A percentile compares a stretch with the other conserved stretches of the same genome.
These are phyloP conservation scores for Leptoclinus maculatus DNA, from an alignment of 2,797 vertebrate genomes.

Conservation along the genomic window DNA sequence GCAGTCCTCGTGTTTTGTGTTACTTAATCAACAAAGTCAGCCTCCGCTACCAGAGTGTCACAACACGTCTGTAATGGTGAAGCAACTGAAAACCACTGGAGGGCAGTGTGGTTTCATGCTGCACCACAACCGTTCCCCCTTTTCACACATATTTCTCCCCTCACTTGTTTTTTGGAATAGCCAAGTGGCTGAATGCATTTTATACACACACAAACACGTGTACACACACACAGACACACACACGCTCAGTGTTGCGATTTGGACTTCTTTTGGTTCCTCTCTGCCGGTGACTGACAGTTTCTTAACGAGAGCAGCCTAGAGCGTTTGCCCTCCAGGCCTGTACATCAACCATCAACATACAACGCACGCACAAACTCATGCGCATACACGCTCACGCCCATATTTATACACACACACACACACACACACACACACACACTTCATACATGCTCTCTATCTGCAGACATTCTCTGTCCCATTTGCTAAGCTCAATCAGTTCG, in stretches of 20 bases:
- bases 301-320: conserved; percentile 83
- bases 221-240: conserved; percentile 62
- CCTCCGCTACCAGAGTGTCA: conserved; percentile 22
- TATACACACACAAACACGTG: conserved; percentile 60
- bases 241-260: conserved; percentile 71
- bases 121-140: neutral
- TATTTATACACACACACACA: conserved; percentile 31
- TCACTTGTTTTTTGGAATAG: conserved; percentile 66
- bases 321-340: conserved; percentile 80
- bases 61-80: conserved; percentile 18
- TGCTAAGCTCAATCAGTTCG: conserved; percentile 61
- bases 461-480: conserved; percentile 57
- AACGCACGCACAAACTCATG: conserved; percentile 60
- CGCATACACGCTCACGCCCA: conserved; percentile 1
- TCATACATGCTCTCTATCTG: conserved; percentile 24
- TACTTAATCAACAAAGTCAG: conserved; percentile 18
- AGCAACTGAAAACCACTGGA: conserved; percentile 74
- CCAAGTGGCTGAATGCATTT: conserved; percentile 75
- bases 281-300: conserved; percentile 82
- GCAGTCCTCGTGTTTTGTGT: conserved; percentile 1
- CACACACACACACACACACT: conserved; percentile 30
- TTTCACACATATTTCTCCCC: conserved; percentile 28
- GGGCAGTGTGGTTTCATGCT: conserved; percentile 83
- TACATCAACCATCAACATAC: conserved; percentile 81
- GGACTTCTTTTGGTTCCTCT: conserved; percentile 81